Evolutionary conservation across 2,113 vertebrate genomes (phyloP).

Genomic region (Fukomys damarensis): DNA sequence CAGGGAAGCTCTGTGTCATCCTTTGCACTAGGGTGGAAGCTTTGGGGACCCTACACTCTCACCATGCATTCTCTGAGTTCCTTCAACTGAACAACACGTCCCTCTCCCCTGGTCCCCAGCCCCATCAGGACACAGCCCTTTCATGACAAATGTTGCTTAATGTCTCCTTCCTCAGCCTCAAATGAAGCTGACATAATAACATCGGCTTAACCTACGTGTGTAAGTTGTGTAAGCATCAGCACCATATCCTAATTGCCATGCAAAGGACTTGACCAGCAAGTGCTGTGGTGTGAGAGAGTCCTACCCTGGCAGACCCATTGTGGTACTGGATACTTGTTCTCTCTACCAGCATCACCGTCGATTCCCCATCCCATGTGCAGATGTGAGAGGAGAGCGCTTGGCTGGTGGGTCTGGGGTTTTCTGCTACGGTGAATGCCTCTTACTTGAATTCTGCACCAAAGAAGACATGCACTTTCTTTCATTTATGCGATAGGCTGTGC

Average conservation of each 20-base stretch:
- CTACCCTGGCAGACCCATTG: fast-evolving
- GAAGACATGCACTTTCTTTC: neutral
- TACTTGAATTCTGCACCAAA: neutral
- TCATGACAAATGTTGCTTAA: fast-evolving
- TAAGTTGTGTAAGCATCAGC: neutral
- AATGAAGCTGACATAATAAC: fast-evolving
- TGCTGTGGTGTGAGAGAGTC: fast-evolving
- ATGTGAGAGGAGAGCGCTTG: fast-evolving
- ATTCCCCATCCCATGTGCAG: fast-evolving
- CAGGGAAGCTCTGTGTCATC: fast-evolving
- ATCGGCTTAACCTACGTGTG: fast-evolving
- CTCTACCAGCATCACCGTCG: fast-evolving
- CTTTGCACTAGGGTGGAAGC: fast-evolving
- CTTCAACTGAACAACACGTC: fast-evolving
- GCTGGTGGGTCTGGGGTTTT: fast-evolving
- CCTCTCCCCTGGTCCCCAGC: neutral
- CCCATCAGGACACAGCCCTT: no score
- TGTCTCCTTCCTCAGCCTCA: fast-evolving
- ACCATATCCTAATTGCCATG: fast-evolving
- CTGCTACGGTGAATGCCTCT: fast-evolving
- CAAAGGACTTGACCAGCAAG: fast-evolving
- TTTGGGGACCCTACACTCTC: neutral
- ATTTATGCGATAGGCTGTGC: fast-evolving
- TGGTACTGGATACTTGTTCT: fast-evolving
- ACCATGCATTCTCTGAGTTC: fast-evolving